phyloP scores from a whole-genome alignment of 2,797 vertebrate species.

The Arctocebus calabarensis region DNA sequence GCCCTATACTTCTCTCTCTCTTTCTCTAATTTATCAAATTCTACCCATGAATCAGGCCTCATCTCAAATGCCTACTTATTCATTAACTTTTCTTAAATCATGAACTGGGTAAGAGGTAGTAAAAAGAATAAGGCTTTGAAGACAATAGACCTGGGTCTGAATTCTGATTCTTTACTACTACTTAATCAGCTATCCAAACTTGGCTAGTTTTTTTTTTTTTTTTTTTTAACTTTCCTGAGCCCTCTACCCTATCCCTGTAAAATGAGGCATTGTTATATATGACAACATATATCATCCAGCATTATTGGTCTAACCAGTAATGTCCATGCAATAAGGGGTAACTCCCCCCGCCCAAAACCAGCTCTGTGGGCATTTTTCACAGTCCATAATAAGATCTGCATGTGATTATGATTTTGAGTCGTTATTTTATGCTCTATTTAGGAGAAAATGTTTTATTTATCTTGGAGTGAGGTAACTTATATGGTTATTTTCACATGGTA shows the following conservation, averaged over 20 bases:
- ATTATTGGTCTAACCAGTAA: neutral
- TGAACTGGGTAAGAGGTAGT: neutral
- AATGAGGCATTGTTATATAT: neutral
- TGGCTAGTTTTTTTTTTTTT: neutral
- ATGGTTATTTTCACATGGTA: conserved; percentile 73
- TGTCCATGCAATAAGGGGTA: neutral
- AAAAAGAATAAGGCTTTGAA: neutral
- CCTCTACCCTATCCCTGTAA: neutral
- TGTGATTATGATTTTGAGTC: conserved; percentile 57
- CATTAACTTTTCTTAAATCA: neutral
- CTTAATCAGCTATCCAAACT: neutral
- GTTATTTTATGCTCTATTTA: conserved; percentile 66
- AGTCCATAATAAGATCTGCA: neutral
- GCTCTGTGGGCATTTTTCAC: neutral
- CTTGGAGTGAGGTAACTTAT: conserved; percentile 56
- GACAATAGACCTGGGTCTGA: neutral
- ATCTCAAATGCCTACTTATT: conserved; percentile 8
- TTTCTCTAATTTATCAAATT: neutral
- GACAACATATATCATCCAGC: neutral
- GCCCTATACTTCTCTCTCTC: neutral
- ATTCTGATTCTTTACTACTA: neutral
- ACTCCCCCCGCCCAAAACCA: neutral
- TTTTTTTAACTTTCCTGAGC: conserved; percentile 27
- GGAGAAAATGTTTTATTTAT: conserved; percentile 69
- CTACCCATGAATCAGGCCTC: neutral